A percentile compares a stretch with the other conserved stretches of the same genome.
Evolutionary conservation across 2,797 vertebrate species (phyloP).

Genomic region (Acestrorhynchus altus): DNA sequence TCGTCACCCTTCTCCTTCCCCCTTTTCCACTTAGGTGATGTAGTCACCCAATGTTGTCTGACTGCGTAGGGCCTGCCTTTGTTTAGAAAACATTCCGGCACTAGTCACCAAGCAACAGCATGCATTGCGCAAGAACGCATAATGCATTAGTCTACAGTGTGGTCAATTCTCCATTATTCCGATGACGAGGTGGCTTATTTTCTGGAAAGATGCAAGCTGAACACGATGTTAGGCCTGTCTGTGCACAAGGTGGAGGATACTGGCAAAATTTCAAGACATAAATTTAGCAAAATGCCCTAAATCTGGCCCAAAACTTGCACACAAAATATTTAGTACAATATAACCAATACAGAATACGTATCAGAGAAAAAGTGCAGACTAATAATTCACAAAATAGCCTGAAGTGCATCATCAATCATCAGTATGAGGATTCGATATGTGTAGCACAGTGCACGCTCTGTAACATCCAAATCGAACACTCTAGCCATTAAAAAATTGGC

Average conservation of each 20-base stretch:
- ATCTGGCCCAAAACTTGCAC: too few relatives aligned
- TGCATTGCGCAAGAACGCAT: constrained; percentile 30
- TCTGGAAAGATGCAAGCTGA: constrained; percentile 18
- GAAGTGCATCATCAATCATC: too few relatives aligned
- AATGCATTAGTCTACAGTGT: constrained; percentile 14
- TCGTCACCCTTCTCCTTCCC: constrained; percentile 32
- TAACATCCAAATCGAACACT: too few relatives aligned
- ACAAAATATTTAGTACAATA: too few relatives aligned
- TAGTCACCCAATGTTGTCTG: constrained; percentile 27
- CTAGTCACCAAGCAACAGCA: constrained; percentile 52
- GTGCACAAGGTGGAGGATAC: constrained; percentile 12
- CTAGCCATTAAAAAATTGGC: too few relatives aligned
- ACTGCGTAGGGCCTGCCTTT: constrained; percentile 38
- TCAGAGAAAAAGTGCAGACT: too few relatives aligned
- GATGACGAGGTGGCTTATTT: constrained; percentile 32
- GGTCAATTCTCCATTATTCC: constrained; percentile 34
- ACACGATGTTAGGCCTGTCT: constrained; percentile 36
- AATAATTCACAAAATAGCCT: too few relatives aligned
- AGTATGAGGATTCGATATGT: too few relatives aligned
- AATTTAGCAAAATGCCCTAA: not conserved
- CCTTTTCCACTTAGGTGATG: constrained; percentile 32
- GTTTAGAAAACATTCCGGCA: constrained; percentile 44
- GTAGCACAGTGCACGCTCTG: too few relatives aligned
- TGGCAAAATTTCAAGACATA: not conserved
- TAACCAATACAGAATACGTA: too few relatives aligned